Base-by-base conservation (phyloP, 2,113 vertebrate species). In the Anoplopoma fimbria region DNA sequence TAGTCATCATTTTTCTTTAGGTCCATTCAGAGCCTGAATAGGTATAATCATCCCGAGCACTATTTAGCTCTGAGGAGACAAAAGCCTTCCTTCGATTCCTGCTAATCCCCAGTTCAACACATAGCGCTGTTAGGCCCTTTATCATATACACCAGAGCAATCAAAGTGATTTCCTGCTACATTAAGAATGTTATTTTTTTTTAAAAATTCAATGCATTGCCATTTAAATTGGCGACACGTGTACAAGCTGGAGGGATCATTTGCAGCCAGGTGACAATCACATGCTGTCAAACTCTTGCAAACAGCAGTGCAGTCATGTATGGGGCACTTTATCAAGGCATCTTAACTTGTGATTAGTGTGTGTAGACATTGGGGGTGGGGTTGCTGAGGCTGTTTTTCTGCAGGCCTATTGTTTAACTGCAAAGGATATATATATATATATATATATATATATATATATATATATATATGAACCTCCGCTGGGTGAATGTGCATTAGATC, bases 1-100 rank as follows among this genome's bases (percentile, higher is more conserved):
- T 88, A 88, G 88, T 81, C 76, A 72, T 92, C 88, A 92, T 91
- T 87, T 91, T 80, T 72, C 86, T 87, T 82, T 76, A 84, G 87
- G 87, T 90, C 82, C 88, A 86, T 87, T 89, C 91, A 87, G 31
- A 83, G 87, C 6, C 69, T 90, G 86, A 89, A 89, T 88, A 80
- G 84, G 89, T 90, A 61, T 90, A 92, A 93, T 93, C 90, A 92
- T 88, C 78, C 40, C 78, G 9, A 2, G 62, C 64, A 63, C 80
- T 82, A 77, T 85, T 77, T 81, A 53, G 74, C 79, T 79, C 23
- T 45, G 42, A 89, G 80, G 87, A 87, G 85, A 85, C 45, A 12
- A 87, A 84, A 86, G 82, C 81, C 84, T 85, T 87, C 79, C 71
- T 87, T 85, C 33, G 14, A 82, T 85, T 86, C 79, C 55, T 55